These are phyloP conservation scores for Troglohyphantes excavatus DNA, from an alignment of 2,888 invertebrate genomes.

Conservation along the genomic window DNA sequence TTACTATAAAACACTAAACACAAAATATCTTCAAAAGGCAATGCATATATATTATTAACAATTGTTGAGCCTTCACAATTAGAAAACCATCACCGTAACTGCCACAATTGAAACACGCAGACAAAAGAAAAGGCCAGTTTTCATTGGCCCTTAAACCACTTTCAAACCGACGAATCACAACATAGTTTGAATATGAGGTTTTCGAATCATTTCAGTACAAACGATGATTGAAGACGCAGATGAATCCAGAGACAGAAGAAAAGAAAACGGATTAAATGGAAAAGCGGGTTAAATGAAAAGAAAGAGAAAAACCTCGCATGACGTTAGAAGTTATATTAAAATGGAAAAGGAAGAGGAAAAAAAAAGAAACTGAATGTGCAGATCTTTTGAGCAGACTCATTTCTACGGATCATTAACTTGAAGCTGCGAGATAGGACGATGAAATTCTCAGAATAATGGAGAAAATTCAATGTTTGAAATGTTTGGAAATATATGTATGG, in stretches of 20 bases:
- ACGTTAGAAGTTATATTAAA: slow-evolving; percentile 32
- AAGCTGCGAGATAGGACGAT: slow-evolving; percentile 20
- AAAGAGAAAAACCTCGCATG: background rate
- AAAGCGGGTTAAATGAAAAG: background rate
- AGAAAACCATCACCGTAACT: too few relatives aligned
- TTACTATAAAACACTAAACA: too few relatives aligned
- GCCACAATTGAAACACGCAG: too few relatives aligned
- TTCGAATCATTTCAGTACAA: slow-evolving; percentile 34
- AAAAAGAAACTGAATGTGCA: slow-evolving; percentile 39
- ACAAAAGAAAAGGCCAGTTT: too few relatives aligned
- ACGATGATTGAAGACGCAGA: slow-evolving; percentile 46
- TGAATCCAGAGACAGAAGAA: slow-evolving; percentile 30
- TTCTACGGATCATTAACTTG: slow-evolving; percentile 63
- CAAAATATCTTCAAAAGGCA: too few relatives aligned
- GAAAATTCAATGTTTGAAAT: slow-evolving; percentile 27
- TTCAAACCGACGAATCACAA: background rate
- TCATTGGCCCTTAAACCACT: too few relatives aligned
- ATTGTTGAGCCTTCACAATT: too few relatives aligned
- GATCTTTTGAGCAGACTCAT: slow-evolving; percentile 32
- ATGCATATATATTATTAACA: too few relatives aligned
- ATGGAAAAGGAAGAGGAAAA: slow-evolving; percentile 10
- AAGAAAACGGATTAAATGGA: slow-evolving; percentile 41
- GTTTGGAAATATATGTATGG: slow-evolving; percentile 19
- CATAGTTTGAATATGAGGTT: background rate
- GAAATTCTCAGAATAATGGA: slow-evolving; percentile 48